Evolutionary conservation across 2,888 invertebrate genomes (phyloP).

Genomic region (Parnassius glacialis): DNA sequence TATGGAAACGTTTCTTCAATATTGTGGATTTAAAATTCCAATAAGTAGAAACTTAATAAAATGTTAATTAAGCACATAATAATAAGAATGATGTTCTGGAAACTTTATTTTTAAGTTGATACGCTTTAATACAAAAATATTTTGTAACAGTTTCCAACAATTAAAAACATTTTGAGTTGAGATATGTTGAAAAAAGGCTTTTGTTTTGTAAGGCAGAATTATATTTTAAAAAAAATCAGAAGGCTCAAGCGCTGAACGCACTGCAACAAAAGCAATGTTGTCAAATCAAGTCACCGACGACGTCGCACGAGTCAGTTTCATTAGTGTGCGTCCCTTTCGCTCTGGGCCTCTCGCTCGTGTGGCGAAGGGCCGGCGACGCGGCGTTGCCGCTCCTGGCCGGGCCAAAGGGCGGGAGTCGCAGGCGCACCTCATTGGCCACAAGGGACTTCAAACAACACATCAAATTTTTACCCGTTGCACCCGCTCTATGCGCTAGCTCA

Average conservation of each 20-base stretch:
- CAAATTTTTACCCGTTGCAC: constrained; percentile 35
- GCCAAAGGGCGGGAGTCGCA: constrained; percentile 35
- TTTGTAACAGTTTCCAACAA: no score
- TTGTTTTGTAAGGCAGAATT: neutral
- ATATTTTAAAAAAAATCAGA: constrained; percentile 11
- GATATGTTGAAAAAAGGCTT: no score
- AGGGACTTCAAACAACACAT: constrained; percentile 36
- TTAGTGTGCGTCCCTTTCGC: constrained; percentile 12
- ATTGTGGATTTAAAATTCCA: no score
- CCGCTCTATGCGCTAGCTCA: constrained; percentile 35
- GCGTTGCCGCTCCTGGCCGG: constrained; percentile 24
- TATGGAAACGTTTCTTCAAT: no score
- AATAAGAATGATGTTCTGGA: no score
- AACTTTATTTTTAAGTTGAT: no score
- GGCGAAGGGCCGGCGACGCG: constrained; percentile 22
- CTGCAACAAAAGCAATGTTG: constrained; percentile 19
- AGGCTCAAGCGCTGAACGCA: constrained; percentile 11
- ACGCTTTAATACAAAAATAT: no score
- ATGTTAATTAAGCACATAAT: no score
- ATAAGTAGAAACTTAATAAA: no score
- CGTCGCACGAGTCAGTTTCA: neutral
- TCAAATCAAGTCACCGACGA: constrained; percentile 13
- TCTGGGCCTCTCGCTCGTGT: constrained; percentile 22
- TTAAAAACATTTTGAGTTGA: no score
- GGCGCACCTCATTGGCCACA: constrained; percentile 37